Percentiles rank a stretch among this genome's conserved stretches.
Conservation (phyloP, 1,140 invertebrate genomes). For the Cydia strobilella region DNA sequence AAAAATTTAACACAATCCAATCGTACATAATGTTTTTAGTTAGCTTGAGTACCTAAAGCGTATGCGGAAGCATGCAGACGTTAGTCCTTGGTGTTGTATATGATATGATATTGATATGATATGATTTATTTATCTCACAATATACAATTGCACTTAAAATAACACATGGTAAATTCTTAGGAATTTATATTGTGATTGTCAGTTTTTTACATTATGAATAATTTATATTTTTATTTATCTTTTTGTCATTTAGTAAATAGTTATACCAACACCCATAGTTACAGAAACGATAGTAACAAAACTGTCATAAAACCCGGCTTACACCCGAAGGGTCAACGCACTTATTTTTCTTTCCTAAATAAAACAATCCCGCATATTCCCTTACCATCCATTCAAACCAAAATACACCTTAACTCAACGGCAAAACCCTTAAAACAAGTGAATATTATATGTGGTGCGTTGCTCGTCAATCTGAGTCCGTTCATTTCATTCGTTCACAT, state of each 20-base stretch:
- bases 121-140: no score
- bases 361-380: slow-evolving; percentile 7
- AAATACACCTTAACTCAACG: slow-evolving; percentile 8
- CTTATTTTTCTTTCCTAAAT: slow-evolving; percentile 8
- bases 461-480: slow-evolving; percentile 26
- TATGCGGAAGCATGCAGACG: no score
- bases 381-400: neutral
- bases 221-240: no score
- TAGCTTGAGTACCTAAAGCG: no score
- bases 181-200: no score
- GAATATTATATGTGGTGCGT: neutral
- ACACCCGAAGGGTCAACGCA: slow-evolving; percentile 15
- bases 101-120: no score
- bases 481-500: slow-evolving; percentile 30
- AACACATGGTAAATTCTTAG: no score
- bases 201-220: no score
- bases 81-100: no score
- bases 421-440: neutral
- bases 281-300: neutral
- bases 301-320: slow-evolving; percentile 15
- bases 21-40: no score
- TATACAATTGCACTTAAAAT: no score
- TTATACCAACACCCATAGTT: neutral
- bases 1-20: no score
- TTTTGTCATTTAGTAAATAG: neutral